Percentiles rank a stretch among this genome's conserved stretches.
Evolutionary conservation across 2,113 vertebrate species (phyloP).

Genomic region (Heptranchias perlo): DNA sequence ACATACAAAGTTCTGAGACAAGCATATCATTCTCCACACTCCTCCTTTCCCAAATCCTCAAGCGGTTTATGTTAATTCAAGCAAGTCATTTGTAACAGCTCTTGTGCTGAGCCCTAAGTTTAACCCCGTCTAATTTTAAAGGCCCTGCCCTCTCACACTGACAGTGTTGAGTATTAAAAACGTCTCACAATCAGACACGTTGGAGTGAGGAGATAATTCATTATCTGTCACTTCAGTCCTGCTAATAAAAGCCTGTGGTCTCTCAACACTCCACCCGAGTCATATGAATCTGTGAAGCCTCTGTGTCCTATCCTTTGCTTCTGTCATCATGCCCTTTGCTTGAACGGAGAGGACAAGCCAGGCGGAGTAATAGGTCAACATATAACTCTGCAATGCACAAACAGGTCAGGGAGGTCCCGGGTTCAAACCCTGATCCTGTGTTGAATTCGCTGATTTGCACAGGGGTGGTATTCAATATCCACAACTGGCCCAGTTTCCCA

Average conservation of each 20-base stretch:
- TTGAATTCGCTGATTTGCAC: neutral
- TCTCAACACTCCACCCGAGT: neutral
- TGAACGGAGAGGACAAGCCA: neutral
- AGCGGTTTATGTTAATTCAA: neutral
- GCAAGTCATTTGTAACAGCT: neutral
- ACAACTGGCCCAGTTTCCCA: neutral
- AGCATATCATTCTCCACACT: neutral
- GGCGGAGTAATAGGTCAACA: neutral
- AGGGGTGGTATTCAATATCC: neutral
- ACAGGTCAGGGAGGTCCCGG: neutral
- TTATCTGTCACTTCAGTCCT: slow-evolving; percentile 18
- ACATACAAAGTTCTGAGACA: neutral
- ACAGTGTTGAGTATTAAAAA: no score
- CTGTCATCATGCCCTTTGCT: neutral
- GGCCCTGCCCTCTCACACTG: neutral
- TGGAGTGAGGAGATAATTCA: slow-evolving; percentile 8
- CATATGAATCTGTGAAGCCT: neutral
- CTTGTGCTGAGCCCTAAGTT: neutral
- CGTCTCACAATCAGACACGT: neutral
- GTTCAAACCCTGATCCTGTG: neutral
- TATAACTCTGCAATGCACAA: neutral
- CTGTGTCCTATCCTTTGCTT: neutral
- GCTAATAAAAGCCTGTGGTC: slow-evolving; percentile 20
- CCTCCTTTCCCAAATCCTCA: neutral
- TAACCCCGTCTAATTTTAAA: neutral